These are phyloP conservation scores for Catharus ustulatus DNA, from an alignment of 2,797 vertebrate species.

Conservation along the genomic window DNA sequence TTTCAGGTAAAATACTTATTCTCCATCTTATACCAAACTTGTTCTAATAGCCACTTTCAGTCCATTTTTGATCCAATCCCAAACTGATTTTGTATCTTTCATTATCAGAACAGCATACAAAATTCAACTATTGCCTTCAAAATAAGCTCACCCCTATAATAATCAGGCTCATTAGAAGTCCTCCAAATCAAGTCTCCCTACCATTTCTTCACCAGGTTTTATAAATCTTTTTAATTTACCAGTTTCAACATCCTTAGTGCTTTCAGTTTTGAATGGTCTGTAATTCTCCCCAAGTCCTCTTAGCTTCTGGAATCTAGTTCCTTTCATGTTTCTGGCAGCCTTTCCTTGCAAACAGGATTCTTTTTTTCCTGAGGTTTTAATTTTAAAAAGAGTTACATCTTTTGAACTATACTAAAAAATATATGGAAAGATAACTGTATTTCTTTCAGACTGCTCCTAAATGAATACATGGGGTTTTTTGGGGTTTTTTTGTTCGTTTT, in stretches of 20 bases:
- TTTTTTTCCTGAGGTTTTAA: neutral
- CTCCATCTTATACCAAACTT: neutral
- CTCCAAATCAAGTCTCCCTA: neutral
- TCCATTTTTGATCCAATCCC: neutral
- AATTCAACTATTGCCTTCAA: neutral
- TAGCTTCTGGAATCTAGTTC: neutral
- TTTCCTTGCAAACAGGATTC: neutral
- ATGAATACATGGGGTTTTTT: neutral
- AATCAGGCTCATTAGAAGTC: neutral
- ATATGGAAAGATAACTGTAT: neutral
- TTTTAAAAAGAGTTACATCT: neutral
- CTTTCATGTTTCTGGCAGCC: neutral
- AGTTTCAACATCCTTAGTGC: neutral
- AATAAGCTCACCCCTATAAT: neutral
- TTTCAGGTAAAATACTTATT: neutral
- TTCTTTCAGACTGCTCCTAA: neutral
- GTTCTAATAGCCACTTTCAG: neutral
- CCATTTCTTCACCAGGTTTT: neutral
- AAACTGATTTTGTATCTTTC: neutral
- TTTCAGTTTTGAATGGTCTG: neutral
- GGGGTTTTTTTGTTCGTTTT: accelerated
- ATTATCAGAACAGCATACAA: neutral
- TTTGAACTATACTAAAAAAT: neutral
- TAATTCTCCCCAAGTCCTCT: neutral
- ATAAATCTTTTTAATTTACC: neutral